Percentiles rank a stretch among this genome's conserved stretches.
Conservation (phyloP, 2,113 vertebrate genomes). For the Sprattus sprattus region DNA sequence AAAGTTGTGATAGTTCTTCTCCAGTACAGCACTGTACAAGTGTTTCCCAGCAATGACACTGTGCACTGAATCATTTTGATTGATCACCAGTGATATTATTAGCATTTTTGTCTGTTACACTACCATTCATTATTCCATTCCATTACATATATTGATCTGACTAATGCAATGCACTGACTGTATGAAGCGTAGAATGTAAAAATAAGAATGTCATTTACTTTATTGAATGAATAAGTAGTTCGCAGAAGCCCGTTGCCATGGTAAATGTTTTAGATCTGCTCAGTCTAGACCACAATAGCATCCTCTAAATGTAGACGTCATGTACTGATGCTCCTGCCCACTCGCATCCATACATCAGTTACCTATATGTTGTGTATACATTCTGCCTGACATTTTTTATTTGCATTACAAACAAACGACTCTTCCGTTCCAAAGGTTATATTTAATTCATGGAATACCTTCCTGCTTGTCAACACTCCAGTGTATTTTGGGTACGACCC, state of each 20-base stretch:
- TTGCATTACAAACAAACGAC: slow-evolving; percentile 45
- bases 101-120: not conserved
- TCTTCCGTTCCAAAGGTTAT: slow-evolving; percentile 33
- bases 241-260: not conserved
- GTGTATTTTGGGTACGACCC: slow-evolving; percentile 52
- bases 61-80: not conserved
- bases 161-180: not conserved
- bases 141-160: not conserved
- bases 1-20: not conserved
- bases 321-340: not conserved
- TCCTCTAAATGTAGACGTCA: not conserved
- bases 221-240: not conserved
- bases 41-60: not conserved
- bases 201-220: slow-evolving; percentile 6
- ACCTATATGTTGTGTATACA: not conserved
- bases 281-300: not conserved
- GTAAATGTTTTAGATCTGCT: not conserved
- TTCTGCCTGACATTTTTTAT: slow-evolving; percentile 10
- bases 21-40: not conserved
- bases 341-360: not conserved
- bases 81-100: not conserved
- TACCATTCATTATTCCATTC: not conserved
- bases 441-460: slow-evolving; percentile 40
- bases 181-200: not conserved
- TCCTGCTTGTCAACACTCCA: slow-evolving; percentile 39